Percentiles rank a stretch among this genome's conserved stretches.
phyloP scores from a whole-genome alignment of 2,113 vertebrate genomes.

The Emydura subglobosa region DNA sequence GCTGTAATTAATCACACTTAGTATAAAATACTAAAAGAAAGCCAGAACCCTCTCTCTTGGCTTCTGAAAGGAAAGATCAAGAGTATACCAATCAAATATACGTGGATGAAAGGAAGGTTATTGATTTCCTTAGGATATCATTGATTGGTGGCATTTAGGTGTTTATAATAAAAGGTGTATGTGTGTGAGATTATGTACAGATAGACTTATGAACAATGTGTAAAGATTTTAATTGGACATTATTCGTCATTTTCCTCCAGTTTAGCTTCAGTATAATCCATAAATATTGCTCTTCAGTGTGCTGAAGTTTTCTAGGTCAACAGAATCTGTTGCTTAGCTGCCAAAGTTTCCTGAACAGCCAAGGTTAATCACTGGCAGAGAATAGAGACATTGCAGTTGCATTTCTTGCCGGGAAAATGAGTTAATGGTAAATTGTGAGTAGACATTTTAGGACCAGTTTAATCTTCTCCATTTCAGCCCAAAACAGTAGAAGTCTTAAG shows the following conservation, averaged over 20 bases:
- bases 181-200: fast-evolving
- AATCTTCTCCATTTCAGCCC: background rate
- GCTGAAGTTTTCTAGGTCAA: conserved; percentile 55
- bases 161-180: background rate
- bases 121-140: background rate
- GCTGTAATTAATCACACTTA: background rate
- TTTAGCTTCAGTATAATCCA: background rate
- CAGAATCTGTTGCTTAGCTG: conserved; percentile 60
- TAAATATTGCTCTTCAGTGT: background rate
- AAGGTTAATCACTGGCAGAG: conserved; percentile 13
- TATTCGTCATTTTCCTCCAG: fast-evolving
- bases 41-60: background rate
- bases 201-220: background rate
- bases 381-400: conserved; percentile 37
- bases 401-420: background rate
- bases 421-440: background rate
- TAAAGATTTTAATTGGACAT: background rate
- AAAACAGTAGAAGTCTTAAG: background rate
- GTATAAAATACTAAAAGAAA: background rate
- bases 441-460: background rate
- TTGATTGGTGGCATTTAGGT: fast-evolving
- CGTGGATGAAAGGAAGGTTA: background rate
- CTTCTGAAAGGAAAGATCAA: background rate
- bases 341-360: conserved; percentile 10
- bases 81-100: background rate